These are phyloP conservation scores for Oryzias celebensis DNA, from an alignment of 2,113 vertebrate species.

Conservation along the genomic window DNA sequence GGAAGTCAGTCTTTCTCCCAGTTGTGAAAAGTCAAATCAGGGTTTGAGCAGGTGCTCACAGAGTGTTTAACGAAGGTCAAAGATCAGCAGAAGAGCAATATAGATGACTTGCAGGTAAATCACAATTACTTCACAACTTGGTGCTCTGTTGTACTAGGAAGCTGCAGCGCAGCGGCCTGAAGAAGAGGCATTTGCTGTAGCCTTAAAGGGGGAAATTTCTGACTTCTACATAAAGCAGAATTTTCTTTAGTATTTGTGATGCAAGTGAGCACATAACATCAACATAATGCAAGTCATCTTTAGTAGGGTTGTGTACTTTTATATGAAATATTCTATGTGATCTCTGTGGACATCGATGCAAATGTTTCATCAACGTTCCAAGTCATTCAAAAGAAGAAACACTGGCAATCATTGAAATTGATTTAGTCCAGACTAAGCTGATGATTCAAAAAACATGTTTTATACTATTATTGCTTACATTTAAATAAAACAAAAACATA, in stretches of 20 bases:
- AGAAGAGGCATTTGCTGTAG: neutral
- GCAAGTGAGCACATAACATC: constrained; percentile 69
- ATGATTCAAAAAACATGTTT: constrained; percentile 33
- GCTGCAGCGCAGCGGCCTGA: too few relatives aligned
- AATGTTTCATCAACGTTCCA: constrained; percentile 43
- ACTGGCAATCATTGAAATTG: too few relatives aligned
- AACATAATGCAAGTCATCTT: constrained; percentile 63
- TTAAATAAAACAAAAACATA: too few relatives aligned
- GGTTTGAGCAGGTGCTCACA: too few relatives aligned
- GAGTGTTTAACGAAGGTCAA: too few relatives aligned
- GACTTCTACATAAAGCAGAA: constrained; percentile 73
- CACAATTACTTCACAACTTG: too few relatives aligned
- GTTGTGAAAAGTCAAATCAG: too few relatives aligned
- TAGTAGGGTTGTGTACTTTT: constrained; percentile 59
- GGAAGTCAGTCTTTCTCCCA: too few relatives aligned
- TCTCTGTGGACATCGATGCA: constrained; percentile 45
- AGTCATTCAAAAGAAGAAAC: constrained; percentile 17
- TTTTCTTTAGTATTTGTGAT: constrained; percentile 71
- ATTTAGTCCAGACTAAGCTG: constrained; percentile 36
- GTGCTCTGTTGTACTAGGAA: too few relatives aligned
- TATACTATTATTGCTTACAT: too few relatives aligned
- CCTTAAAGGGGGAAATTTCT: constrained; percentile 13
- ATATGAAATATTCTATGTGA: constrained; percentile 65
- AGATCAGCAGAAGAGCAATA: too few relatives aligned
- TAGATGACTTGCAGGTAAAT: too few relatives aligned